These are phyloP conservation scores for Ginglymostoma cirratum DNA, from an alignment of 2,113 vertebrate species.

Conservation along the genomic window DNA sequence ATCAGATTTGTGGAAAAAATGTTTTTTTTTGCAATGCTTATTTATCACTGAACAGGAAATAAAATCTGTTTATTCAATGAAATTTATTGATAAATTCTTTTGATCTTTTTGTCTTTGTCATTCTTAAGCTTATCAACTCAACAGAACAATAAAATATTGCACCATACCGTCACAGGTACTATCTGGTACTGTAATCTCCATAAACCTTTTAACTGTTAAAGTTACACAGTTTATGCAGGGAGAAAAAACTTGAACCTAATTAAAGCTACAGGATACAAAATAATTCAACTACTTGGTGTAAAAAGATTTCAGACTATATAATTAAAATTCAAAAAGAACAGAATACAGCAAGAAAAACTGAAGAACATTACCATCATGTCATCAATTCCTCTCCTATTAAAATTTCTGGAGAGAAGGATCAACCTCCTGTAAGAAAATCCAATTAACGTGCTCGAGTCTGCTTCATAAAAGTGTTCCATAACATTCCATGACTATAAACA, in stretches of 20 bases:
- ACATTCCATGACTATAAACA: background rate
- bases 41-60: background rate
- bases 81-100: background rate
- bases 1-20: background rate
- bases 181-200: background rate
- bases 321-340: background rate
- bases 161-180: background rate
- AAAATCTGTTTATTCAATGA: constrained; percentile 1
- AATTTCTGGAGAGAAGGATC: background rate
- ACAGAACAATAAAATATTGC: background rate
- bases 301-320: background rate
- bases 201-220: background rate
- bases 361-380: background rate
- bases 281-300: background rate
- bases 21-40: background rate
- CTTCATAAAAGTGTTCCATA: background rate
- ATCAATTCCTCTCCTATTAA: background rate
- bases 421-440: background rate
- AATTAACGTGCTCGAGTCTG: background rate
- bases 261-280: background rate
- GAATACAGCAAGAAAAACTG: background rate
- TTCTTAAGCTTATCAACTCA: background rate
- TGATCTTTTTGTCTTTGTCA: background rate
- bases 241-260: background rate
- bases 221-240: background rate